phyloP scores from a whole-genome alignment of 2,797 vertebrate species.

The Pseudotriccus pelzelni region DNA sequence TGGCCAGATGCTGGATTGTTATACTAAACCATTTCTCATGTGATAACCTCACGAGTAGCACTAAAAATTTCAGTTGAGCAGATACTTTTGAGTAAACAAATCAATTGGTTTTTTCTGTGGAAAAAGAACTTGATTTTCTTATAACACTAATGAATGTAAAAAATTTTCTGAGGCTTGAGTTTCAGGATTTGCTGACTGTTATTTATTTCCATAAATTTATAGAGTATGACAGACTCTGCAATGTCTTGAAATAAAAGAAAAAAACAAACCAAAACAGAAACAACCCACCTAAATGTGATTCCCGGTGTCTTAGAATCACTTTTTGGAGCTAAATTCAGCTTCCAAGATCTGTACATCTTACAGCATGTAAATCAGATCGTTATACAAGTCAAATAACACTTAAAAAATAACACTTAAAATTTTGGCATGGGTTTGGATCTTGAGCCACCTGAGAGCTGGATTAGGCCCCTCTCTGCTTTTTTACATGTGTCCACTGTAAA shows the following conservation, averaged over 20 bases:
- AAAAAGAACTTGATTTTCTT: not conserved
- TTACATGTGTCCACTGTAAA: not conserved
- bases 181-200: not conserved
- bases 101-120: not conserved
- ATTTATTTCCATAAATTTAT: not conserved
- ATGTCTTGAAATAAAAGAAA: not conserved
- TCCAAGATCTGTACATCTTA: not conserved
- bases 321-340: not conserved
- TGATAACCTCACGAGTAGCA: not conserved
- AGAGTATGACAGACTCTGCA: not conserved
- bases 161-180: not conserved
- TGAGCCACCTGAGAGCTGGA: not conserved
- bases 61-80: not conserved
- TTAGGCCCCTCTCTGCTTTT: not conserved
- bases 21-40: not conserved
- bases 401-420: not conserved
- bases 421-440: not conserved
- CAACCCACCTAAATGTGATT: not conserved
- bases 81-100: not conserved
- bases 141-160: not conserved
- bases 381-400: not conserved
- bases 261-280: accelerated
- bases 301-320: not conserved
- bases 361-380: not conserved
- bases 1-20: not conserved